Percentiles rank a stretch among this genome's conserved stretches.
Conservation (phyloP, 1,140 invertebrate genomes). For the Drosophila melanogaster region DNA sequence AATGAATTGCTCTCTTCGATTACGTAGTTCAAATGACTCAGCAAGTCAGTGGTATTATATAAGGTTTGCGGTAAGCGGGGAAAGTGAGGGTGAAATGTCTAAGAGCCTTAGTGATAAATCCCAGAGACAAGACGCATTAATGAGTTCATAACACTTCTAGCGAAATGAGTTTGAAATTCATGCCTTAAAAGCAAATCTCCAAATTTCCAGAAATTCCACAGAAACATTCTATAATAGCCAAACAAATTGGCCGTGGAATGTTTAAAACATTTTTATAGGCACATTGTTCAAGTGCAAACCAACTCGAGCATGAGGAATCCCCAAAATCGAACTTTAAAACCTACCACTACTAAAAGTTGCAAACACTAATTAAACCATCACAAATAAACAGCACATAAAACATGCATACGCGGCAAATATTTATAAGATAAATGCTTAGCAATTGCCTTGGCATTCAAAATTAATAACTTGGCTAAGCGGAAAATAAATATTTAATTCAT, state of each 20-base stretch:
- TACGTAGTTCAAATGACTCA: constrained; percentile 51
- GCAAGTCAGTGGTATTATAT: constrained; percentile 33
- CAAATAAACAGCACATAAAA: constrained; percentile 57
- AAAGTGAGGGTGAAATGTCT: not conserved
- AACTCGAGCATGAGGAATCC: not conserved
- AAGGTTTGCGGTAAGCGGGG: not conserved
- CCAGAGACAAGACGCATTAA: constrained; percentile 24
- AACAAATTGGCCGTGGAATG: constrained; percentile 8
- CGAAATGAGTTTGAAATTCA: constrained; percentile 2
- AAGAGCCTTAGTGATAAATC: constrained; percentile 17
- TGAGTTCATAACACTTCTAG: constrained; percentile 1
- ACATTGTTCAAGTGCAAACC: constrained; percentile 13
- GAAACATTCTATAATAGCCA: constrained; percentile 1
- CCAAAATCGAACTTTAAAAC: constrained; percentile 16
- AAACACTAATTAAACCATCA: constrained; percentile 29
- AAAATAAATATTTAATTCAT: constrained; percentile 62
- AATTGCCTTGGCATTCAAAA: constrained; percentile 21
- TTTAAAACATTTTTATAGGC: constrained; percentile 9
- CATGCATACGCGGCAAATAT: constrained; percentile 24
- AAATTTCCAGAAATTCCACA: constrained; percentile 5
- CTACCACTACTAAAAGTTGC: not conserved
- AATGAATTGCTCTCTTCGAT: constrained; percentile 47
- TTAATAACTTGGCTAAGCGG: constrained; percentile 48
- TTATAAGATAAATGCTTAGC: constrained; percentile 3
- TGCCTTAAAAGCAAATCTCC: not conserved